Evolutionary conservation across 2,113 vertebrate species (phyloP).

Genomic region (Chionomys nivalis): DNA sequence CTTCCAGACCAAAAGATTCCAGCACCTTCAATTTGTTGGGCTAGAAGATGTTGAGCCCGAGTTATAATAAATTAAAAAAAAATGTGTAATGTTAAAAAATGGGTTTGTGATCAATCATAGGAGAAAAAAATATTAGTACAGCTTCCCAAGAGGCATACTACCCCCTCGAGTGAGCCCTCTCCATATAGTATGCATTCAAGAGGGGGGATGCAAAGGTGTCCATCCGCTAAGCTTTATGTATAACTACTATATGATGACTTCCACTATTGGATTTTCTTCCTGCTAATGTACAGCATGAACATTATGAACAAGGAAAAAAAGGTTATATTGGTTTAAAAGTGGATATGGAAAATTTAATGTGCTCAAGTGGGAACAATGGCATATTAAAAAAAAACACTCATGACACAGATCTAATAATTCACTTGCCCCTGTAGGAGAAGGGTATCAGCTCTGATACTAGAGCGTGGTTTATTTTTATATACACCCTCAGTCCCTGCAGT

Average conservation of each 20-base stretch:
- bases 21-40: constrained; percentile 84
- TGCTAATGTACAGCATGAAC: constrained; percentile 86
- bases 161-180: constrained; percentile 63
- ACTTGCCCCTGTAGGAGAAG: constrained; percentile 88
- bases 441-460: constrained; percentile 86
- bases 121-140: constrained; percentile 82
- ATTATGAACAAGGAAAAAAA: constrained; percentile 85
- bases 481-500: constrained; percentile 87
- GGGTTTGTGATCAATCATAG: constrained; percentile 81
- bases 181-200: constrained; percentile 75
- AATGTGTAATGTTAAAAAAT: constrained; percentile 80
- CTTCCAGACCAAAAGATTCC: constrained; percentile 84
- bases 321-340: constrained; percentile 89
- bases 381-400: constrained; percentile 90
- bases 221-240: constrained; percentile 84
- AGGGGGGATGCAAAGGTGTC: constrained; percentile 82
- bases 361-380: constrained; percentile 89
- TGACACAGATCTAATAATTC: constrained; percentile 92
- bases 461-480: constrained; percentile 91
- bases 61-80: constrained; percentile 80
- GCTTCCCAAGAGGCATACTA: constrained; percentile 68
- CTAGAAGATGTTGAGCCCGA: constrained; percentile 79
- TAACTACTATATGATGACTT: constrained; percentile 83
- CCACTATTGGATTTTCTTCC: constrained; percentile 84
- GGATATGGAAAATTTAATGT: constrained; percentile 89